Evolutionary conservation across 2,797 vertebrate genomes (phyloP), one percentile per base, ranked within the genome.

Genomic region (Triplophysa yarkandensis): DNA sequence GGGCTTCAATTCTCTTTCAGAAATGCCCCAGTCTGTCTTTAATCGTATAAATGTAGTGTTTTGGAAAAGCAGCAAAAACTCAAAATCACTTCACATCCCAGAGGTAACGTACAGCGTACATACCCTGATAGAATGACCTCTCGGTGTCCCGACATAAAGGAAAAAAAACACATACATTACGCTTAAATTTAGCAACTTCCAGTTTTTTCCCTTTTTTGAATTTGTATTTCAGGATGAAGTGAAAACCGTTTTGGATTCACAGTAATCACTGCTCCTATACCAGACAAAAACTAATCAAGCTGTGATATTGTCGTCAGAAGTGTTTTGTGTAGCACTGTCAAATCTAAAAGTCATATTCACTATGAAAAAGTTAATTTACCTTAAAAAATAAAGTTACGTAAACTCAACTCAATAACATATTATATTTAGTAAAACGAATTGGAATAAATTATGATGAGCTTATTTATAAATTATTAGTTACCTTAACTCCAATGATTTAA

Each of bases 21-120:
- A 9, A 50, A 50, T 23, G 21, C 21, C 19, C 19, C 19, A 1
- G 7, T 52, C 13, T 27, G 28, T 58, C 16, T 57, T 30, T 16
- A 57, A 28, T n/a, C 2, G 71, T 19, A 17, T 55, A 25, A 65
- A 16, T n/a, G 2, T 28, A 68, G 36, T 48, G 11, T 43, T 74
- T 69, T 50, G 43, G 71, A 74, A 74, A 57, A 65, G 76, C 70
- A 60, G 44, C 4, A 23, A 34, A 74, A 80, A 41, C 36, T 71
- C 64, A 73, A 76, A 60, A 54, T 58, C 68, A 80, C 57, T 69
- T 77, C 65, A 68, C 74, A 71, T 78, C 82, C 77, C 77, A 76
- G 78, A 80, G 58, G 58, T 67, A 46, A 61, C 11, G 62, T 65
- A 63, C 61, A 32, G 71, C 9, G 62, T 71, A 63, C 36, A 23